Percentiles rank a stretch among this genome's conserved stretches.
phyloP scores from a whole-genome alignment of 2,888 invertebrate genomes.

The Hirtodrosophila cameraria region DNA sequence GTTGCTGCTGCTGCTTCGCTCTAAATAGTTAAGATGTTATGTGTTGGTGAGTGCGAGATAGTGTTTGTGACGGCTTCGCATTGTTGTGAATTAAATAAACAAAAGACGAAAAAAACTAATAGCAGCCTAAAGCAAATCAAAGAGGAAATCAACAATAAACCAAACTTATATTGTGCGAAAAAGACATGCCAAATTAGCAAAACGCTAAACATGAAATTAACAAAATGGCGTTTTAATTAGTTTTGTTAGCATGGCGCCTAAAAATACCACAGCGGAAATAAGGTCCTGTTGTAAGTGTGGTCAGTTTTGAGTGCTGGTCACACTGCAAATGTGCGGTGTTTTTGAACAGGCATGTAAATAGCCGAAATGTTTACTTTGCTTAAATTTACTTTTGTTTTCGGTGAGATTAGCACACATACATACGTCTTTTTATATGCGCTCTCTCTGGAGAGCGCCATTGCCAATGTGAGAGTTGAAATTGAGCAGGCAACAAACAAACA shows the following conservation, averaged over 20 bases:
- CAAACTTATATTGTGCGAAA: constrained; percentile 2
- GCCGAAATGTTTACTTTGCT: constrained; percentile 11
- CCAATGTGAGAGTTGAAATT: constrained; percentile 35
- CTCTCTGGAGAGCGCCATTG: constrained; percentile 28
- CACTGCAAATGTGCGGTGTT: constrained; percentile 4
- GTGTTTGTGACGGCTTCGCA: constrained; percentile 19
- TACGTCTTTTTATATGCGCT: too few species aligned
- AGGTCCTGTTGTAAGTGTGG: constrained; percentile 37
- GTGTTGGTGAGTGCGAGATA: constrained; percentile 23
- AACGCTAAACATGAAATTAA: constrained; percentile 8
- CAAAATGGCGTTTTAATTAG: constrained; percentile 41
- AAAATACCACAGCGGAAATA: constrained; percentile 32
- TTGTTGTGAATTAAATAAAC: constrained; percentile 63
- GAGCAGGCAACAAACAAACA: constrained; percentile 48
- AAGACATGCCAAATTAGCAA: constrained; percentile 4
- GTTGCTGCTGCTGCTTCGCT: constrained; percentile 28
- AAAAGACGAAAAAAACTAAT: constrained; percentile 61
- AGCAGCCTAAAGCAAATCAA: constrained; percentile 36
- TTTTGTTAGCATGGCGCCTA: constrained; percentile 14
- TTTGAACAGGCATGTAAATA: background rate
- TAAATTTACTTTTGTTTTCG: constrained; percentile 13
- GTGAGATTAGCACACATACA: constrained; percentile 9
- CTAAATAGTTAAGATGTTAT: constrained; percentile 61
- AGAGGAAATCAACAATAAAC: constrained; percentile 28
- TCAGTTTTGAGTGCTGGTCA: constrained; percentile 17